phyloP scores from a whole-genome alignment of 2,113 vertebrate genomes.

The Eupsittula cactorum region DNA sequence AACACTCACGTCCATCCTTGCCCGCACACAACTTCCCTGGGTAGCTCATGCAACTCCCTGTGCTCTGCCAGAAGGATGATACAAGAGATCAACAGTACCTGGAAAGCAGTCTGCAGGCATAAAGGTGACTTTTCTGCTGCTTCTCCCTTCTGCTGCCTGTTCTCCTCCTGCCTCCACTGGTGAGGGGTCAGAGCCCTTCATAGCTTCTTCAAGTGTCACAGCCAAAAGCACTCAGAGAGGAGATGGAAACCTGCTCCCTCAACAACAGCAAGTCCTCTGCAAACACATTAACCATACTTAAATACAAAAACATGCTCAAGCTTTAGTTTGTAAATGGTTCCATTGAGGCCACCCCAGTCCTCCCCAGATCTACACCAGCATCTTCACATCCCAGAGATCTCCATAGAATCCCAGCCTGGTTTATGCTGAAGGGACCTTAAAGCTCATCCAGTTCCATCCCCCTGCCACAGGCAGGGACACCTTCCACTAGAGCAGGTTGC shows the following conservation, averaged over 20 bases:
- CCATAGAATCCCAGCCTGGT: not conserved
- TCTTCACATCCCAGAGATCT: not conserved
- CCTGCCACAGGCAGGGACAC: not conserved
- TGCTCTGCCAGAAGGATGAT: not conserved
- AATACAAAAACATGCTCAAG: not conserved
- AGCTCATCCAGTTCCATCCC: not conserved
- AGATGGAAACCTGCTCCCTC: not conserved
- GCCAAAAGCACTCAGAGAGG: not conserved
- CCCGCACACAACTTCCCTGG: not conserved
- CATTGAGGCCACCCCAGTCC: fast-evolving
- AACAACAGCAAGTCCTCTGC: not conserved
- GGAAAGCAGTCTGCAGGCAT: not conserved
- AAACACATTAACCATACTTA: not conserved
- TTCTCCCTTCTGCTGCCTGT: not conserved
- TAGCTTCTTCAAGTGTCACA: not conserved
- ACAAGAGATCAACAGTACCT: not conserved
- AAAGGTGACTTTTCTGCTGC: not conserved
- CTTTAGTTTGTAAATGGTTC: fast-evolving
- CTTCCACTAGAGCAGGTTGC: not conserved
- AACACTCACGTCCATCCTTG: fast-evolving
- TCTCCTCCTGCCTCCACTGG: not conserved
- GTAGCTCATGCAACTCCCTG: fast-evolving
- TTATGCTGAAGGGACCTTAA: not conserved
- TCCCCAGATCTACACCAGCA: fast-evolving
- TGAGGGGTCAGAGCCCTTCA: not conserved